A percentile compares a stretch with the other conserved stretches of the same genome.
Conservation (phyloP, 2,797 vertebrate species). For the Sebastes umbrosus region DNA sequence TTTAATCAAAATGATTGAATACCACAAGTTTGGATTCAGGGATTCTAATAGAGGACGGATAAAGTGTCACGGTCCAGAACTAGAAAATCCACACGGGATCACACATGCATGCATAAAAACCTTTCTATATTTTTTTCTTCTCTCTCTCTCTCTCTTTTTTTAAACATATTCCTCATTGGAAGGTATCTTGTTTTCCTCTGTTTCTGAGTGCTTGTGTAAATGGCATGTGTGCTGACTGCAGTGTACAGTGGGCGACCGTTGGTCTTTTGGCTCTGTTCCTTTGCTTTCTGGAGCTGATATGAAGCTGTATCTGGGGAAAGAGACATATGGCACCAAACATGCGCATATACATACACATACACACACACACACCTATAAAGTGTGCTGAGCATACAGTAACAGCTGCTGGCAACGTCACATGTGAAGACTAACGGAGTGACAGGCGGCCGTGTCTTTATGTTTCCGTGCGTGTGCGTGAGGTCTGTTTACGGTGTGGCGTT, state of each 20-base stretch:
- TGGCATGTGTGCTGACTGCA: slow-evolving; percentile 57
- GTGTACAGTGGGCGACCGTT: slow-evolving; percentile 75
- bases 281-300: slow-evolving; percentile 87
- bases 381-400: slow-evolving; percentile 80
- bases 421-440: slow-evolving; percentile 88
- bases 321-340: slow-evolving; percentile 88
- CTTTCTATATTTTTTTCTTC: slow-evolving; percentile 22
- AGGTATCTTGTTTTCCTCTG: slow-evolving; percentile 54
- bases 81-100: slow-evolving; percentile 73
- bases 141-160: not conserved
- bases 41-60: slow-evolving; percentile 86
- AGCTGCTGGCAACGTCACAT: slow-evolving; percentile 89
- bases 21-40: slow-evolving; percentile 95
- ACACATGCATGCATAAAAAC: slow-evolving; percentile 80
- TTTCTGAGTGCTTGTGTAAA: slow-evolving; percentile 78
- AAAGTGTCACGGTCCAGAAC: slow-evolving; percentile 79
- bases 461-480: slow-evolving; percentile 70
- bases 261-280: slow-evolving; percentile 87
- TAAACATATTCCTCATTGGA: slow-evolving; percentile 69
- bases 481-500: not conserved
- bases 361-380: slow-evolving; percentile 60
- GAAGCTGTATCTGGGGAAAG: slow-evolving; percentile 88
- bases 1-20: slow-evolving; percentile 99
- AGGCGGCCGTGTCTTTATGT: slow-evolving; percentile 80
- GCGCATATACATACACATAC: slow-evolving; percentile 25